Evolutionary conservation across 1,140 invertebrate species (phyloP).

Genomic region (Rhagoletis zephyria): DNA sequence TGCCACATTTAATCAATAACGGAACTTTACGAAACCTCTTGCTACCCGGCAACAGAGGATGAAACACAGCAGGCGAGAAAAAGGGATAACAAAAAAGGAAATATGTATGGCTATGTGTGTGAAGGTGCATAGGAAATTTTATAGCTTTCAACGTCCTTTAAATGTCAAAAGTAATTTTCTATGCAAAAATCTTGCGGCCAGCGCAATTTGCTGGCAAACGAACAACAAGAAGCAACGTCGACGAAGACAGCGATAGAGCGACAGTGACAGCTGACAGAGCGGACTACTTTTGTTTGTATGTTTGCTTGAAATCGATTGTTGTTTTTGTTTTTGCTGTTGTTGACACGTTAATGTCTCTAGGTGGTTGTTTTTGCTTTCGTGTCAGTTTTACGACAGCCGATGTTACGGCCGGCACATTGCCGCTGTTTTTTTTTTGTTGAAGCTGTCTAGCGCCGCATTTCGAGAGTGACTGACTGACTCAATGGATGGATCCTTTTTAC

Average conservation of each 20-base stretch:
- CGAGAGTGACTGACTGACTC: background rate
- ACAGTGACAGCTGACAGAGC: background rate
- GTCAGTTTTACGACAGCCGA: background rate
- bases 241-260: background rate
- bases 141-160: constrained; percentile 45
- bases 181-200: background rate
- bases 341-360: constrained; percentile 21
- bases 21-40: constrained; percentile 5
- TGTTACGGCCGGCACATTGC: background rate
- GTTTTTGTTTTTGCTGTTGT: background rate
- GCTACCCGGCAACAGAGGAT: background rate
- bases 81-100: background rate
- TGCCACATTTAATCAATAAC: constrained; percentile 39
- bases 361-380: background rate
- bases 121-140: background rate
- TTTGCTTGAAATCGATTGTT: background rate
- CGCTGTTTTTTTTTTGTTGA: background rate
- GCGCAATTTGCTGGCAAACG: background rate
- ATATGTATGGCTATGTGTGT: background rate
- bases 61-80: background rate
- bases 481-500: background rate
- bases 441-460: constrained; percentile 21
- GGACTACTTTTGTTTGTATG: background rate
- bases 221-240: background rate
- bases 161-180: constrained; percentile 46